A percentile compares a stretch with the other conserved stretches of the same genome.
Evolutionary conservation across 2,113 vertebrate genomes (phyloP).

Genomic region (Tetraodon nigroviridis): DNA sequence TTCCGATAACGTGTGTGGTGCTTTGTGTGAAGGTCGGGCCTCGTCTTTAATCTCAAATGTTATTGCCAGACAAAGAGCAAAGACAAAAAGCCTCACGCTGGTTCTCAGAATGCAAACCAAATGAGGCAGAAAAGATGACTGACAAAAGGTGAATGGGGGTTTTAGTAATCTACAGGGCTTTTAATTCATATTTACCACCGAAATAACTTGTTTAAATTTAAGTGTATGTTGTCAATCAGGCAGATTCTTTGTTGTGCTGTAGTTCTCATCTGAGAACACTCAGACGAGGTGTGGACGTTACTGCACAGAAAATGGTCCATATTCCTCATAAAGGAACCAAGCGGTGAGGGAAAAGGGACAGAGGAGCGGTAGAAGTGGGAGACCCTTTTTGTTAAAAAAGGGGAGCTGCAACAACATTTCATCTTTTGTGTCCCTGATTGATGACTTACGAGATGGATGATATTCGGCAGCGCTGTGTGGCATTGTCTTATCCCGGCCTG

Average conservation of each 20-base stretch:
- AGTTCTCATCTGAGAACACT: background rate
- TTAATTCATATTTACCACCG: slow-evolving; percentile 27
- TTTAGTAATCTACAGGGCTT: slow-evolving; percentile 17
- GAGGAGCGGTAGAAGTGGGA: slow-evolving; percentile 47
- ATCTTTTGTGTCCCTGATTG: slow-evolving; percentile 77
- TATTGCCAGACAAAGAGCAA: slow-evolving; percentile 6
- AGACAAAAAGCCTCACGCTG: slow-evolving; percentile 17
- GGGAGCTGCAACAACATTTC: slow-evolving; percentile 62
- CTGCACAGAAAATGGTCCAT: slow-evolving; percentile 2
- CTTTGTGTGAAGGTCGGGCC: background rate
- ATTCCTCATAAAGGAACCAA: slow-evolving; percentile 4
- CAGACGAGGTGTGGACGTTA: no score
- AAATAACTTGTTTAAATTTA: slow-evolving; percentile 12
- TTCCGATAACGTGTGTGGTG: background rate
- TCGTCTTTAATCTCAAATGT: background rate
- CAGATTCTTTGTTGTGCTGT: slow-evolving; percentile 1
- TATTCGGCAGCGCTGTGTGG: slow-evolving; percentile 69
- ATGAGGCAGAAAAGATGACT: slow-evolving; percentile 27
- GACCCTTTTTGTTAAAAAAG: slow-evolving; percentile 36
- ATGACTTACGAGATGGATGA: slow-evolving; percentile 77
- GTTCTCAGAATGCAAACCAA: slow-evolving; percentile 28
- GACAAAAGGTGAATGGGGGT: slow-evolving; percentile 19
- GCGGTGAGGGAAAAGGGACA: slow-evolving; percentile 36
- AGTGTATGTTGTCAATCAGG: no score
- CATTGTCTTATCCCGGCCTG: slow-evolving; percentile 72